Evolutionary conservation across 2,113 vertebrate species (phyloP).

Genomic region (Syrrhaptes paradoxus): DNA sequence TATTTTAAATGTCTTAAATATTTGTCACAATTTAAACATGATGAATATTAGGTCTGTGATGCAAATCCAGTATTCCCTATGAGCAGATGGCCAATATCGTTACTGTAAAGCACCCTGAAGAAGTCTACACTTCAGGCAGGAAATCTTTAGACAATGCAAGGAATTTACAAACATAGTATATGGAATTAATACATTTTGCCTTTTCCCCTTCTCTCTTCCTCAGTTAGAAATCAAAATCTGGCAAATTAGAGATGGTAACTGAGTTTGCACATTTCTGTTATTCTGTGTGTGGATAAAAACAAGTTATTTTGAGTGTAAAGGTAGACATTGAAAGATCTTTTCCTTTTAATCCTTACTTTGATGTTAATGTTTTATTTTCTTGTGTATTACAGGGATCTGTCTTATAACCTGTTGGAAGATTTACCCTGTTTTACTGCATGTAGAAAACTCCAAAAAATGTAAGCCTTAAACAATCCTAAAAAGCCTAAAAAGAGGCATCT

Average conservation of each 20-base stretch:
- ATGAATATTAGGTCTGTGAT: constrained; percentile 16
- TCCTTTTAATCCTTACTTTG: not conserved
- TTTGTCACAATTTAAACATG: constrained; percentile 39
- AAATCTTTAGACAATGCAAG: not conserved
- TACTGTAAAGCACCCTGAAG: not conserved
- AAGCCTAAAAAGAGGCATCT: not conserved
- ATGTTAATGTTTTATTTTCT: not conserved
- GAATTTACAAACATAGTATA: not conserved
- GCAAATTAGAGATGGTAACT: not conserved
- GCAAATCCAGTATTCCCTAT: constrained; percentile 18
- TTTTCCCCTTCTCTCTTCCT: not conserved
- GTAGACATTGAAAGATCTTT: not conserved
- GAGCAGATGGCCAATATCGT: not conserved
- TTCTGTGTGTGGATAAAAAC: not conserved
- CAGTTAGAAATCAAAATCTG: not conserved
- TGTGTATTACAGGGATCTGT: constrained; percentile 86
- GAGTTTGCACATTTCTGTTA: not conserved
- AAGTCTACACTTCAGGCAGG: not conserved
- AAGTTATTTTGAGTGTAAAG: not conserved
- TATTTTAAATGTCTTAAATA: constrained; percentile 61
- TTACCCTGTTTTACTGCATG: constrained; percentile 88
- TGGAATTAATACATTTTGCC: not conserved
- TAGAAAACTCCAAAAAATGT: constrained; percentile 90
- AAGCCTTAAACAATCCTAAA: constrained; percentile 52
- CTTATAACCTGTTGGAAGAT: constrained; percentile 87